Base-by-base conservation (phyloP, 1,140 invertebrate species). In the Trachymyrmex septentrionalis region DNA sequence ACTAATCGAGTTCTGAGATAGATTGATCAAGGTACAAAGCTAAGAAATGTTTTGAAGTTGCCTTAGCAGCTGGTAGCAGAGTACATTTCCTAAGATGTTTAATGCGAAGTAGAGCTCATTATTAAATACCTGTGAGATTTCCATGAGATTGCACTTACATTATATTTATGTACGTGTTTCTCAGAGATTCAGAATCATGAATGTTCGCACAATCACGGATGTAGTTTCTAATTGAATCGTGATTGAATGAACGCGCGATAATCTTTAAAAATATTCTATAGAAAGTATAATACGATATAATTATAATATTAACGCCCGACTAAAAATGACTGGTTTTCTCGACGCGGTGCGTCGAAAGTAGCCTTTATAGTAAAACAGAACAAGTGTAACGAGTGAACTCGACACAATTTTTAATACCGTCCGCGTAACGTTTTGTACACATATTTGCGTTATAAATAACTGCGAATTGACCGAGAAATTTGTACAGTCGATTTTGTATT, bases 381-480 rank as follows among this genome's bases (percentile, higher is more conserved):
- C 16, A 9, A 21, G 0, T 44, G 2, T 38, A 30, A 69, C 0
- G 10, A 16, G 12, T 27, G 27, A 27, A 61, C 14, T 16, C 1
- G 27, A 80, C 5, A 80, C 5, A 53, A 50, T 81, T 81, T 82
- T 82, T 12, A 67, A n/a, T 48, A 71, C 0, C 24, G 38, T 72
- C 19, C 38, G 24, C 27, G 27, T 63, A 63, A 63, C 7, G 34
- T 63, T 63, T 63, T 63, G 12, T 69, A 19, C 6, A 61, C 14
- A n/a, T 38, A 16, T 81, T 38, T 72, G 34, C 10, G 48, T 81
- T 69, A 34, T 55, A 38, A 21, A n/a, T 57, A 57, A 71, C 19
- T 77, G 21, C 19, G n/a, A 53, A 59, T 73, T 73, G 55, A 84
- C 27, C 55, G n/a, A 50, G 10, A 82, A 10, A 73, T 73, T 71